phyloP scores from a whole-genome alignment of 2,113 vertebrate genomes.

The Hippocampus guttulatus region DNA sequence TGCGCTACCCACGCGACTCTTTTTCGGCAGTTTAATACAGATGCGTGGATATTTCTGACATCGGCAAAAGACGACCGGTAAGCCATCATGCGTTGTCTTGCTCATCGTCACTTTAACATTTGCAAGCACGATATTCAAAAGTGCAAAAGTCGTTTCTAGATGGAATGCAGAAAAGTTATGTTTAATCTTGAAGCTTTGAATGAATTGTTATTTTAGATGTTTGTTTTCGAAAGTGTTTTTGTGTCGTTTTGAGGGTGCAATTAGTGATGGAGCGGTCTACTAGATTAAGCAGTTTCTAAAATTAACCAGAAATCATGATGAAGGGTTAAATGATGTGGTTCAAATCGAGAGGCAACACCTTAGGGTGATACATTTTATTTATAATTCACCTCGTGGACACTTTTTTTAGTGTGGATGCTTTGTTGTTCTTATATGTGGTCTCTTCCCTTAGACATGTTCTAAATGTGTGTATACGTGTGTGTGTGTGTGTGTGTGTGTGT shows the following conservation, averaged over 20 bases:
- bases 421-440: not conserved
- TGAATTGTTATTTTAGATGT: not conserved
- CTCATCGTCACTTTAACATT: not conserved
- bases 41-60: slow-evolving; percentile 18
- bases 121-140: not conserved
- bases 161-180: not conserved
- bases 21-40: slow-evolving; percentile 4
- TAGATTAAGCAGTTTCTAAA: not conserved
- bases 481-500: too few relatives aligned
- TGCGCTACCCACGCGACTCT: not conserved
- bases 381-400: not conserved
- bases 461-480: not conserved
- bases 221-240: not conserved
- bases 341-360: not conserved
- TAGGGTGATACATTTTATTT: not conserved
- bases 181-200: not conserved
- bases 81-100: slow-evolving; percentile 14
- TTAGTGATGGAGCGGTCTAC: not conserved
- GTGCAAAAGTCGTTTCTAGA: not conserved
- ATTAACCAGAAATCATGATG: not conserved
- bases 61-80: slow-evolving; percentile 36
- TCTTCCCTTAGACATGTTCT: not conserved
- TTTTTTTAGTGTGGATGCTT: not conserved
- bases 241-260: not conserved
- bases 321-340: not conserved